Percentiles rank a stretch among this genome's conserved stretches.
phyloP scores from a whole-genome alignment of 2,113 vertebrate genomes.

The Eurypyga helias region DNA sequence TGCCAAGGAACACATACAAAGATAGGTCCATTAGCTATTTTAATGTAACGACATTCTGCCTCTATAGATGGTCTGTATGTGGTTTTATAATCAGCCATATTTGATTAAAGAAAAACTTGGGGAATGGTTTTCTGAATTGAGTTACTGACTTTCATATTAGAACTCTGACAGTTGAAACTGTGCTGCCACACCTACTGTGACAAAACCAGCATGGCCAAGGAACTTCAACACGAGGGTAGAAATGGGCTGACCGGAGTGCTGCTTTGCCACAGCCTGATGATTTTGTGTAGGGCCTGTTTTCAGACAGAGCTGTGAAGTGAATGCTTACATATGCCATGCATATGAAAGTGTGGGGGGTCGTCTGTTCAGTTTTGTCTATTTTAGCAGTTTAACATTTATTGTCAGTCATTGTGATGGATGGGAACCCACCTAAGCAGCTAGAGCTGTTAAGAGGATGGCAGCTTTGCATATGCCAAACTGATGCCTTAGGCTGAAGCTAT shows the following conservation, averaged over 20 bases:
- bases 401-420: not conserved
- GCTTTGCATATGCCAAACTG: not conserved
- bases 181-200: rapidly evolving
- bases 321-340: not conserved
- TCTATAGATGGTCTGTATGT: not conserved
- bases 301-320: not conserved
- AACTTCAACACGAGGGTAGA: rapidly evolving
- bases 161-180: not conserved
- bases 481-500: not conserved
- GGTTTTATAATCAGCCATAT: not conserved
- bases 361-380: not conserved
- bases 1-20: not conserved
- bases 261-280: not conserved
- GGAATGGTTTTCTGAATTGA: not conserved
- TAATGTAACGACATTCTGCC: not conserved
- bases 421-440: not conserved
- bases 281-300: not conserved
- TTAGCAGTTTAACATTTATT: not conserved
- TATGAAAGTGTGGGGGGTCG: rapidly evolving
- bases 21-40: no score
- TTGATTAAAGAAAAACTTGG: not conserved
- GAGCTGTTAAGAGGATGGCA: not conserved
- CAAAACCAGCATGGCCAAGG: not conserved
- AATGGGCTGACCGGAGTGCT: rapidly evolving
- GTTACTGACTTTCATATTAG: not conserved